Conservation (phyloP, 2,888 invertebrate species). For the Trileptium ribeirensis region DNA sequence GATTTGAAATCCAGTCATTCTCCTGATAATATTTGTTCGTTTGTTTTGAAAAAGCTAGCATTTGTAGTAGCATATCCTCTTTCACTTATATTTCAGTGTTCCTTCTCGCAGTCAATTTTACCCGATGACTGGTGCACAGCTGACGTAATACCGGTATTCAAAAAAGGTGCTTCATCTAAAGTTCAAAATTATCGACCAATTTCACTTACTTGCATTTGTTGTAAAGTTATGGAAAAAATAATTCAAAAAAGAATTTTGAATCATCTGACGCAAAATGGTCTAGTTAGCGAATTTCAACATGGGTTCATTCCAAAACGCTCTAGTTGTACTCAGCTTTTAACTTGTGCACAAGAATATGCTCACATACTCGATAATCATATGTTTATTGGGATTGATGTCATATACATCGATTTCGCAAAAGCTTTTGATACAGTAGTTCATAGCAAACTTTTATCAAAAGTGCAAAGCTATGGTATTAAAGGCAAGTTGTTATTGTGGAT, state of each 20-base stretch:
- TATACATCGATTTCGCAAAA: neutral
- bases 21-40: neutral
- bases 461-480: neutral
- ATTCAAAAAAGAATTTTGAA: neutral
- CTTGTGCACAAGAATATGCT: neutral
- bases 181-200: slow-evolving; percentile 1
- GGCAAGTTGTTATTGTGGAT: neutral
- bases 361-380: neutral
- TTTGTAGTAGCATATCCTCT: neutral
- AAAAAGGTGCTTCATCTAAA: neutral
- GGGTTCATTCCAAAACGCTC: neutral
- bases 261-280: neutral
- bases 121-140: neutral
- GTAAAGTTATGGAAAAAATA: slow-evolving; percentile 1
- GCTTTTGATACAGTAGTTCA: neutral
- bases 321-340: neutral
- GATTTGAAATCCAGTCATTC: neutral
- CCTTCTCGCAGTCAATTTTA: neutral
- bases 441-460: neutral
- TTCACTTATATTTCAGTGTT: neutral
- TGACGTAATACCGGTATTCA: slow-evolving; percentile 2
- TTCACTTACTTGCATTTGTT: neutral
- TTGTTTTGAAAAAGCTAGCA: neutral
- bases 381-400: neutral
- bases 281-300: slow-evolving; percentile 3